phyloP scores from a whole-genome alignment of 2,888 invertebrate species.

The Lasius fuliginosus region DNA sequence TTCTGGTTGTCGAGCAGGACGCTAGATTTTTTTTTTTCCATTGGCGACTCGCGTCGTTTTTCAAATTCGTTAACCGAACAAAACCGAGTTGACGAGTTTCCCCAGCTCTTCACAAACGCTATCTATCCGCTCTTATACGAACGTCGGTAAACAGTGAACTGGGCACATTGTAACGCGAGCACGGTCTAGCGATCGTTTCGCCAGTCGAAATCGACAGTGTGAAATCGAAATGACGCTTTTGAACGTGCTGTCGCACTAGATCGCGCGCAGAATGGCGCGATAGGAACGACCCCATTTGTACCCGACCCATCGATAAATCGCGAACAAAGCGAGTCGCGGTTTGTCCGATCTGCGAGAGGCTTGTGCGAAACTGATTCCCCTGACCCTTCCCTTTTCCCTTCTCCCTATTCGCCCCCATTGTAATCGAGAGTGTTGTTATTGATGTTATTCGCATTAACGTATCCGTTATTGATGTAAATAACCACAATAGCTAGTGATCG shows the following conservation, averaged over 20 bases:
- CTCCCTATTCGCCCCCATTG: not conserved
- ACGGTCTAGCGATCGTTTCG: conserved; percentile 61
- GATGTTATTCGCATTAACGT: conserved; percentile 69
- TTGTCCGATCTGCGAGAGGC: conserved; percentile 76
- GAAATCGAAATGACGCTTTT: conserved; percentile 73
- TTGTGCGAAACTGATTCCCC: conserved; percentile 71
- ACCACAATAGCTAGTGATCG: conserved; percentile 26
- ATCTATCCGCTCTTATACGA: conserved; percentile 53
- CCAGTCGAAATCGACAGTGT: conserved; percentile 66
- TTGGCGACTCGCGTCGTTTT: conserved; percentile 39
- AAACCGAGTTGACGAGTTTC: conserved; percentile 55
- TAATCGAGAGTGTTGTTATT: conserved; percentile 69
- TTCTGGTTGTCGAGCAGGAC: not conserved
- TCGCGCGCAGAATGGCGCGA: conserved; percentile 64
- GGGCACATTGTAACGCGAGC: conserved; percentile 56
- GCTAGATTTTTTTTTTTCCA: conserved; percentile 7
- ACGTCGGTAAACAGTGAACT: conserved; percentile 57
- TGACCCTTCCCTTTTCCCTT: not conserved
- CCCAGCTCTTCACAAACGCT: conserved; percentile 37
- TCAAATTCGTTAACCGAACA: conserved; percentile 53
- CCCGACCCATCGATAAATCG: conserved; percentile 78
- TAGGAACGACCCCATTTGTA: conserved; percentile 62
- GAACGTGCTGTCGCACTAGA: conserved; percentile 55
- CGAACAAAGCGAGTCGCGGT: conserved; percentile 78
- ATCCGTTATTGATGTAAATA: conserved; percentile 46